phyloP scores from a whole-genome alignment of 2,113 vertebrate genomes.

The Euleptes europaea region DNA sequence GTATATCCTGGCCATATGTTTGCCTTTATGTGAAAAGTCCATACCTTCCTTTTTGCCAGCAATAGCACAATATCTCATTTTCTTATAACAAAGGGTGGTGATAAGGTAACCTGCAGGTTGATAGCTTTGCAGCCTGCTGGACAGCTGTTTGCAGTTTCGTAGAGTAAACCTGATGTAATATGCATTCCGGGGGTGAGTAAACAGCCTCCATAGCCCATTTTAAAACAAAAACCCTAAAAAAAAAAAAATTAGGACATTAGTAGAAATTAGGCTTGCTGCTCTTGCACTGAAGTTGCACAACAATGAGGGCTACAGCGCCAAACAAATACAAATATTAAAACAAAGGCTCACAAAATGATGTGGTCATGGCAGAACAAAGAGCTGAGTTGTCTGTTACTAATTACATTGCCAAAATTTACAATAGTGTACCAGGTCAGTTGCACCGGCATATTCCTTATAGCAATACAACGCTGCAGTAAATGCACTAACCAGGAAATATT shows the following conservation, averaged over 20 bases:
- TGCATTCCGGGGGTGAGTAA: not conserved
- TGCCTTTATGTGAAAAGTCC: not conserved
- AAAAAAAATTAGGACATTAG: too few species aligned
- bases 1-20: too few species aligned
- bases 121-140: not conserved
- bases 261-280: not conserved
- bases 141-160: not conserved
- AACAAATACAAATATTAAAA: not conserved
- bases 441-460: not conserved
- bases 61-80: not conserved
- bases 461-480: not conserved
- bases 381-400: not conserved
- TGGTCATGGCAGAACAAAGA: not conserved
- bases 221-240: too few species aligned
- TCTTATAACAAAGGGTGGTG: not conserved
- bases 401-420: not conserved
- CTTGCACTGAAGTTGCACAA: not conserved
- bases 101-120: not conserved
- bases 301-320: not conserved
- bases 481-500: not conserved
- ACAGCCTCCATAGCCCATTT: not conserved
- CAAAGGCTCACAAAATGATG: not conserved
- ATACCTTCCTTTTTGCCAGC: not conserved
- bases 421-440: not conserved
- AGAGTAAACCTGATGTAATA: not conserved